These are phyloP conservation scores for Stratiolaelaps scimitus DNA, from an alignment of 1,140 invertebrate genomes.

Conservation along the genomic window DNA sequence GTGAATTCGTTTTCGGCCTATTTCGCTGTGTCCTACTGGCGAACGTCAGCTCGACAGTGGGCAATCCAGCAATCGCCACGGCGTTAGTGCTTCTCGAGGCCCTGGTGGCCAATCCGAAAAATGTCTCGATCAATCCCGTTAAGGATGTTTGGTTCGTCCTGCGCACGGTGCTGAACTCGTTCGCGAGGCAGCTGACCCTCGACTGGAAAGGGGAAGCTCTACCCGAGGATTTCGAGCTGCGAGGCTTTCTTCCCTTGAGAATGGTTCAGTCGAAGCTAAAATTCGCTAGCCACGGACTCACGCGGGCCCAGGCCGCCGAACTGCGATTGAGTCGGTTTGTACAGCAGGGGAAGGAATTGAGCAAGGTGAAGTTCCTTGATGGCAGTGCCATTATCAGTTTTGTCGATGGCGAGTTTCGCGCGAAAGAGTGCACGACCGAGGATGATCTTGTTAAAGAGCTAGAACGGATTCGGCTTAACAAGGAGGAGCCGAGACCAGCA, in stretches of 20 bases:
- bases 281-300: background rate
- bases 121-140: slow-evolving; percentile 16
- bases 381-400: background rate
- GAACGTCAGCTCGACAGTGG: slow-evolving; percentile 35
- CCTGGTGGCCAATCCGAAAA: slow-evolving; percentile 35
- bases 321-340: slow-evolving; percentile 25
- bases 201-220: slow-evolving; percentile 53
- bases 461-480: background rate
- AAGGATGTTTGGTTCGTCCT: slow-evolving; percentile 28
- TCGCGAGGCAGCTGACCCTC: slow-evolving; percentile 37
- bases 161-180: slow-evolving; percentile 23
- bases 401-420: background rate
- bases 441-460: slow-evolving; percentile 36
- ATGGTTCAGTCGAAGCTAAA: slow-evolving; percentile 43
- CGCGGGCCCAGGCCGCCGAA: background rate
- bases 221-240: slow-evolving; percentile 61
- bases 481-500: background rate
- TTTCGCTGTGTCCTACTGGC: slow-evolving; percentile 10
- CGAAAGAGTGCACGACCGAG: slow-evolving; percentile 26
- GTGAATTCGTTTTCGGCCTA: slow-evolving; percentile 8
- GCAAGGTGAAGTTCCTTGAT: background rate
- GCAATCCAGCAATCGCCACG: slow-evolving; percentile 56
- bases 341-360: background rate
- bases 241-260: slow-evolving; percentile 62
- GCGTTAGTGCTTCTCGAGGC: slow-evolving; percentile 37